phyloP scores from a whole-genome alignment of 1,140 invertebrate species.

The Thaumatotibia leucotreta region DNA sequence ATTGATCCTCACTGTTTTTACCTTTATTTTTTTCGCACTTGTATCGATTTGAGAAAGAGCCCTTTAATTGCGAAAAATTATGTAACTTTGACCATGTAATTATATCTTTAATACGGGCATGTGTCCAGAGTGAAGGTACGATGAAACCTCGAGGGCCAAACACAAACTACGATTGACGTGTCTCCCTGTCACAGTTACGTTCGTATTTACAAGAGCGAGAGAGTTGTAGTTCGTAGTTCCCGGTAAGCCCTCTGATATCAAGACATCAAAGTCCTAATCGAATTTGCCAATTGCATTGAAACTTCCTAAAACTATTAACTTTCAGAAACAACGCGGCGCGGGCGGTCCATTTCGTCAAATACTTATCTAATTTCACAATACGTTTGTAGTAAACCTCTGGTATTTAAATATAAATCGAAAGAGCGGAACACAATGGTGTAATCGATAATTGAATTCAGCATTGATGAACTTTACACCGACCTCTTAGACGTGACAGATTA shows the following conservation, averaged over 20 bases:
- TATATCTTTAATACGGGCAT: no score
- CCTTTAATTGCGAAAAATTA: no score
- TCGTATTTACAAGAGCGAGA: no score
- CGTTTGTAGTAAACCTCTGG: constrained; percentile 69
- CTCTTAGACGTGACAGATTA: constrained; percentile 74
- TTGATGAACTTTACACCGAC: constrained; percentile 76
- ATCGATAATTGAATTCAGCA: constrained; percentile 76
- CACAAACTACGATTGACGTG: no score
- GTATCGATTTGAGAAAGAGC: no score
- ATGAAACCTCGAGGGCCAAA: no score
- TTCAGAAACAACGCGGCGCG: constrained; percentile 25
- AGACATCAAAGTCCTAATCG: not conserved
- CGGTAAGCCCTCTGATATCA: no score
- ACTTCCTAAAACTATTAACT: not conserved
- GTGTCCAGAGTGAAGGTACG: not conserved
- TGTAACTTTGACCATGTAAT: no score
- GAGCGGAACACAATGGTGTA: constrained; percentile 74
- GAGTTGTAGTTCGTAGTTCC: no score
- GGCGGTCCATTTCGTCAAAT: constrained; percentile 62
- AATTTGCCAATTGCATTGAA: not conserved
- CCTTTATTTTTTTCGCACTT: no score
- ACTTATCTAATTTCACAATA: constrained; percentile 69
- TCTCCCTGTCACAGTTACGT: no score
- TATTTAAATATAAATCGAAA: constrained; percentile 76
- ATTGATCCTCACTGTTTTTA: no score